These are phyloP conservation scores for Gryllus bimaculatus DNA, from an alignment of 1,140 invertebrate genomes.

Conservation along the genomic window DNA sequence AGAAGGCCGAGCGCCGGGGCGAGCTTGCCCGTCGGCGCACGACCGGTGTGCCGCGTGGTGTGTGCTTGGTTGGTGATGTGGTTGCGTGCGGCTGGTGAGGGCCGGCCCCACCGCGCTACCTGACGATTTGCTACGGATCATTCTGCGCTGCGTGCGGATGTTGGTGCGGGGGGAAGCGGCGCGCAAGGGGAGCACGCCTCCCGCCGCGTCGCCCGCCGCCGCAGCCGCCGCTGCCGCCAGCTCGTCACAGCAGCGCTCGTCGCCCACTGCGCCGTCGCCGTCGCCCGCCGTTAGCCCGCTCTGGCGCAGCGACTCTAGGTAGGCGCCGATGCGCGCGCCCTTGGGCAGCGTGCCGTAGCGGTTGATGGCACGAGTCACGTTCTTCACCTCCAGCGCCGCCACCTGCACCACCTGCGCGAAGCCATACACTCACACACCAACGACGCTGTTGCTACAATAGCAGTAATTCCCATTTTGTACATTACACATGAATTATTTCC, in stretches of 20 bases:
- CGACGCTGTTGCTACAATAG: no score
- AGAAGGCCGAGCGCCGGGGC: not conserved
- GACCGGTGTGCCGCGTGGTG: slow-evolving; percentile 31
- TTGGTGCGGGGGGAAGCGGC: slow-evolving; percentile 48
- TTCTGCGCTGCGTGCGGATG: slow-evolving; percentile 56
- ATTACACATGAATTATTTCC: no score
- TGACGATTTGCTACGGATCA: slow-evolving; percentile 76
- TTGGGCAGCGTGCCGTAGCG: slow-evolving; percentile 95
- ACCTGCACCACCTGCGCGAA: slow-evolving; percentile 55
- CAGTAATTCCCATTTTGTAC: no score
- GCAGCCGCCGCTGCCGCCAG: slow-evolving; percentile 15
- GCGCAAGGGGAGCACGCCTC: slow-evolving; percentile 31
- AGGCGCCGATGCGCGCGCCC: slow-evolving; percentile 88
- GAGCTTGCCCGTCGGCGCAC: not conserved
- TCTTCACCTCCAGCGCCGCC: slow-evolving; percentile 88
- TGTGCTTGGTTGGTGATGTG: slow-evolving; percentile 43
- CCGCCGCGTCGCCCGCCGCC: slow-evolving; percentile 19
- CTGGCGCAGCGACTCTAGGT: slow-evolving; percentile 81
- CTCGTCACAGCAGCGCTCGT: slow-evolving; percentile 11
- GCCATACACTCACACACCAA: no score
- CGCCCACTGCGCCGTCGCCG: slow-evolving; percentile 20
- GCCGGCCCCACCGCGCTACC: slow-evolving; percentile 49
- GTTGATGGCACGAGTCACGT: slow-evolving; percentile 91
- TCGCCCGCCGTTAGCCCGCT: slow-evolving; percentile 44
- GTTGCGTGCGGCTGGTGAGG: slow-evolving; percentile 29